Conservation (phyloP, 1,140 invertebrate species). For the Solenopsis fugax region DNA sequence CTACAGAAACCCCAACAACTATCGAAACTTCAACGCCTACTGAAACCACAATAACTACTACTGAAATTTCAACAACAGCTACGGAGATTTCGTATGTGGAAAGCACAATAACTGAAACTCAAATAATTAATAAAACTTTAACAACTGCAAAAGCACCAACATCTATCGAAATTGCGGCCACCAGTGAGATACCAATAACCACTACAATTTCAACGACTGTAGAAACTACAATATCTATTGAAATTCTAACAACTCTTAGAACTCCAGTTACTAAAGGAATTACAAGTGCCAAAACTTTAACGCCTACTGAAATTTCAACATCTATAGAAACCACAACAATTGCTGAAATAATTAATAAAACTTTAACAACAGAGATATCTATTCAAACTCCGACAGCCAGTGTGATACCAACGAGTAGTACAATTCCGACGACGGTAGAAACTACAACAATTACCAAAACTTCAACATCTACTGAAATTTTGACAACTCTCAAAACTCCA, state of each 20-base stretch:
- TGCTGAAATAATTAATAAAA: no score
- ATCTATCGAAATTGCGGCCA: not conserved
- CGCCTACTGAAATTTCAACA: not conserved
- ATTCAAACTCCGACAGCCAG: not conserved
- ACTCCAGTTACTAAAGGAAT: not conserved
- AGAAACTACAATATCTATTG: not conserved
- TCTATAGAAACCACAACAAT: not conserved
- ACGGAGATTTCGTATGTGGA: not conserved
- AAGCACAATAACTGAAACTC: not conserved
- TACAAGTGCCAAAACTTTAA: not conserved
- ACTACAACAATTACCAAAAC: not conserved
- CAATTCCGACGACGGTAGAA: not conserved
- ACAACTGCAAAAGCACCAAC: not conserved
- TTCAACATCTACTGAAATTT: not conserved
- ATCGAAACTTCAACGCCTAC: not conserved
- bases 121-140: constrained; percentile 4
- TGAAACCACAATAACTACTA: not conserved
- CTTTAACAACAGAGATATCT: not conserved
- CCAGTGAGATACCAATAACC: not conserved
- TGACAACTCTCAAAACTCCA: not conserved
- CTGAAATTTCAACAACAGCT: not conserved
- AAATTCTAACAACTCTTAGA: not conserved
- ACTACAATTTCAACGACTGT: not conserved
- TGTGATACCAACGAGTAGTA: no score
- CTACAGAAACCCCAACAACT: constrained; percentile 14